Evolutionary conservation across 2,797 vertebrate genomes (phyloP), one percentile per base, ranked within the genome.

Genomic region (Echiichthys vipera): DNA sequence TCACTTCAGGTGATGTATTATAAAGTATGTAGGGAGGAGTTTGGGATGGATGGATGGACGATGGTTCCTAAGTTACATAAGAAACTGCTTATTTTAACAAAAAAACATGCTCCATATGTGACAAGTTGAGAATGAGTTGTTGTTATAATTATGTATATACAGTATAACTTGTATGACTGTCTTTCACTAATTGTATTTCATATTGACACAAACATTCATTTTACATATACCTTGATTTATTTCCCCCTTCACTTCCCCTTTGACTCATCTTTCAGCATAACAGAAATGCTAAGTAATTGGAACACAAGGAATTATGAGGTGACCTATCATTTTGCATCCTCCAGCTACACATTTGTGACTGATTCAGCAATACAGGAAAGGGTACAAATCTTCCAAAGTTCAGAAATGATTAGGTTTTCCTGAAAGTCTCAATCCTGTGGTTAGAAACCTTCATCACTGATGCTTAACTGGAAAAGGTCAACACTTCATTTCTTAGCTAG

Each of bases 401-500:
- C 12, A 17, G 15, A 61, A 34, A 40, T 54, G 42, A 10, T 22
- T 3, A 29, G 2, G n/a, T 37, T 24, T 43, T 25, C 17, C 45
- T 25, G 15, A 5, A n/a, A 24, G 25, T n/a, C 14, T 34, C 15
- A 7, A 6, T 53, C 18, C 7, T 0, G 9, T 34, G 20, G n/a
- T 34, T 50, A 5, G 36, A 58, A 61, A 50, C 25, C n/a, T 36
- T 64, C 12, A 65, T 69, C 13, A 46, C 25, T 47, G 27, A 70
- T 17, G 36, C 42, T 22, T 24, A 18, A 45, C 15, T 5, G 30
- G 20, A 47, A 58, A n/a, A 64, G 30, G 34, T 74, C 55, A 71
- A 39, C 15, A 2, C 54, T 64, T 4, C 20, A 36, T 67, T 55
- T 51, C 46, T 53, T 24, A 27, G 34, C 36, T 12, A 32, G 24